These are phyloP conservation scores for Aeoliscus strigatus DNA, from an alignment of 2,797 vertebrate genomes.

Conservation along the genomic window DNA sequence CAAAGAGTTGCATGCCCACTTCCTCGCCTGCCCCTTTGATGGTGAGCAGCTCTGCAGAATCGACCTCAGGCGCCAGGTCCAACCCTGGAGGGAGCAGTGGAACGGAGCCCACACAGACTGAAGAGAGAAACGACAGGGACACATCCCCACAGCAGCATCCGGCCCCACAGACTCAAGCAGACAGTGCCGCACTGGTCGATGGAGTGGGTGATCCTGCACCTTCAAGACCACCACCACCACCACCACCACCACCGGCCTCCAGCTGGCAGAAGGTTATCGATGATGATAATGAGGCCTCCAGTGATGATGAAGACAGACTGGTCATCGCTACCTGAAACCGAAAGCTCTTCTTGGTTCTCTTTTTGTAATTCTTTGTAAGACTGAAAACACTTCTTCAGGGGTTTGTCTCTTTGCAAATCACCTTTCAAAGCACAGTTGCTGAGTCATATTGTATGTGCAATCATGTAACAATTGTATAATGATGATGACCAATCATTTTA, in stretches of 20 bases:
- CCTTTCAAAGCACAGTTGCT: conserved; percentile 97
- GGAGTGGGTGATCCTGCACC: conserved; percentile 34
- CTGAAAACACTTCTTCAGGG: conserved; percentile 82
- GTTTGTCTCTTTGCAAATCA: conserved; percentile 80
- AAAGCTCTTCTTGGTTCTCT: conserved; percentile 55
- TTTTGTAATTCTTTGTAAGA: conserved; percentile 79
- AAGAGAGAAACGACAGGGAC: conserved; percentile 33
- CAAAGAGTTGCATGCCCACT: conserved; percentile 21
- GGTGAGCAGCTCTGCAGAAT: conserved; percentile 30
- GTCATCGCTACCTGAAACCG: conserved; percentile 88
- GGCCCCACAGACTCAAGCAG: conserved; percentile 18
- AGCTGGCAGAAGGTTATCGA: conserved; percentile 71
- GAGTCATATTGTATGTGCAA: conserved; percentile 95
- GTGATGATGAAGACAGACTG: conserved; percentile 95
- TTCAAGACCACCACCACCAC: conserved; percentile 52
- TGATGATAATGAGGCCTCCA: conserved; percentile 87
- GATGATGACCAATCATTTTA: conserved; percentile 86
- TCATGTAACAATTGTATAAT: conserved; percentile 77
- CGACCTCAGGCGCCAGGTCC: conserved; percentile 23
- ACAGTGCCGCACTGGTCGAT: conserved; percentile 26
- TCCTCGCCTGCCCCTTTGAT: conserved; percentile 20
- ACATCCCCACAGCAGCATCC: conserved; percentile 25
- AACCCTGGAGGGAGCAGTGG: conserved; percentile 23
- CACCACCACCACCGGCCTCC: conserved; percentile 33
- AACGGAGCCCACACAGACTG: conserved; percentile 30